phyloP scores from a whole-genome alignment of 2,797 vertebrate species.

The Coranthus polyacanthus region DNA sequence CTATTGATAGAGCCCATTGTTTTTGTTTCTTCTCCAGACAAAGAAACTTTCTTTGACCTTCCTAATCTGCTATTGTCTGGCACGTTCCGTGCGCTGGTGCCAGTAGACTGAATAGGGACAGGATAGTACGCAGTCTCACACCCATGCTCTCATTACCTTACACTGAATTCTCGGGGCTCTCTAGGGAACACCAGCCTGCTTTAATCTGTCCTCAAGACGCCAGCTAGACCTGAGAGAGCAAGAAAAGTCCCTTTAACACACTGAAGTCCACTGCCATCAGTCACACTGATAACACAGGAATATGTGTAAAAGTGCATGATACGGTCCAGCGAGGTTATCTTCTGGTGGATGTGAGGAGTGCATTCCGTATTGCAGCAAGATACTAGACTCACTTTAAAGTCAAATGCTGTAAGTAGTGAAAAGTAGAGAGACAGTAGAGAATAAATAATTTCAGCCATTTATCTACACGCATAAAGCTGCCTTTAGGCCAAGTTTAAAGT shows the following conservation, averaged over 20 bases:
- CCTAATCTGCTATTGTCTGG: slow-evolving; percentile 70
- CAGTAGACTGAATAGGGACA: slow-evolving; percentile 40
- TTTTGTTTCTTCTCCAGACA: slow-evolving; percentile 50
- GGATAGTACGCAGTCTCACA: slow-evolving; percentile 37
- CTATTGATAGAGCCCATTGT: slow-evolving; percentile 67
- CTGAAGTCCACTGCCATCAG: slow-evolving; percentile 22
- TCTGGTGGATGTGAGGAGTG: slow-evolving; percentile 11
- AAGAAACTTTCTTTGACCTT: slow-evolving; percentile 69
- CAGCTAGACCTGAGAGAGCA: slow-evolving; percentile 27
- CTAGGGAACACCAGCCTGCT: slow-evolving; percentile 16
- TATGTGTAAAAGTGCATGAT: slow-evolving; percentile 52
- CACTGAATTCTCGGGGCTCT: slow-evolving; percentile 25
- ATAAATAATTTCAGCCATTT: too few relatives aligned
- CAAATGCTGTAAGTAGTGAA: too few relatives aligned
- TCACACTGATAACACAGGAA: slow-evolving; percentile 37
- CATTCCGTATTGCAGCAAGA: neutral
- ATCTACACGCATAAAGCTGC: neutral
- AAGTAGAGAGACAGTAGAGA: neutral
- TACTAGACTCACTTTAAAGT: too few relatives aligned
- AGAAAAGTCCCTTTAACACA: slow-evolving; percentile 32
- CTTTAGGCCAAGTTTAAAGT: slow-evolving; percentile 20
- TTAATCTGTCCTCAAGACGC: slow-evolving; percentile 38
- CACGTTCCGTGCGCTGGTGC: slow-evolving; percentile 51
- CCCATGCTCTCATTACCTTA: slow-evolving; percentile 16
- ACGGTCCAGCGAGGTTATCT: slow-evolving; percentile 14